Percentiles rank a stretch among this genome's conserved stretches.
Conservation (phyloP, 2,113 vertebrate species). For the Grantiella picta region DNA sequence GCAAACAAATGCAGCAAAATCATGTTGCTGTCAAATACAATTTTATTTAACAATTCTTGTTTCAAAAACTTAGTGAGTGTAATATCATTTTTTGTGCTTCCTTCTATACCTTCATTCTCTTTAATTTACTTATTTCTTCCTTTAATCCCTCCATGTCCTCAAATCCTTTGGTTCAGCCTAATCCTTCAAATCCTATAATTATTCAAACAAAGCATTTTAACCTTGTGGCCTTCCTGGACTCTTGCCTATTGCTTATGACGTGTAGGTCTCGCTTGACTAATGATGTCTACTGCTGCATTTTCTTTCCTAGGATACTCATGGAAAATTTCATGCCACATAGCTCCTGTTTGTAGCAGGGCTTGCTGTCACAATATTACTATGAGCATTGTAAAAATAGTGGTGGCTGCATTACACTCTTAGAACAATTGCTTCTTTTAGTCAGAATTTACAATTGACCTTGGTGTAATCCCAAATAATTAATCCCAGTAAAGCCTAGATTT, state of each 20-base stretch:
- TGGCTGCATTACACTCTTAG: neutral
- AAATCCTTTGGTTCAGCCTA: constrained; percentile 37
- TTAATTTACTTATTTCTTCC: constrained; percentile 41
- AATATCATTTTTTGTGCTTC: neutral
- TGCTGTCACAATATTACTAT: neutral
- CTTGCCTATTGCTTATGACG: constrained; percentile 24
- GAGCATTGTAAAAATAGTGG: neutral
- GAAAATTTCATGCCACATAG: neutral
- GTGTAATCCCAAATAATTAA: neutral
- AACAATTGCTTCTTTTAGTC: neutral
- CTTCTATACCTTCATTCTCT: neutral
- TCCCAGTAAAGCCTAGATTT: neutral
- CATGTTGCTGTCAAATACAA: neutral
- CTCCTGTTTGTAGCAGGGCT: neutral
- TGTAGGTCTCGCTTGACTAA: constrained; percentile 44
- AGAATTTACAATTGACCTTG: neutral
- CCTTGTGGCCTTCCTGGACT: constrained; percentile 54
- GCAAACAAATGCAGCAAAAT: neutral
- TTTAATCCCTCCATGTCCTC: constrained; percentile 53
- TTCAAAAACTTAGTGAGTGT: neutral
- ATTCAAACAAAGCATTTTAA: constrained; percentile 63
- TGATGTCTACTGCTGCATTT: constrained; percentile 27
- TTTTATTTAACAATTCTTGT: neutral
- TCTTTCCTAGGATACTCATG: constrained; percentile 9
- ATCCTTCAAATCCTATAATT: constrained; percentile 64